Percentiles rank a stretch among this genome's conserved stretches.
phyloP scores from a whole-genome alignment of 1,140 invertebrate genomes.

The Phymastichus coffea region DNA sequence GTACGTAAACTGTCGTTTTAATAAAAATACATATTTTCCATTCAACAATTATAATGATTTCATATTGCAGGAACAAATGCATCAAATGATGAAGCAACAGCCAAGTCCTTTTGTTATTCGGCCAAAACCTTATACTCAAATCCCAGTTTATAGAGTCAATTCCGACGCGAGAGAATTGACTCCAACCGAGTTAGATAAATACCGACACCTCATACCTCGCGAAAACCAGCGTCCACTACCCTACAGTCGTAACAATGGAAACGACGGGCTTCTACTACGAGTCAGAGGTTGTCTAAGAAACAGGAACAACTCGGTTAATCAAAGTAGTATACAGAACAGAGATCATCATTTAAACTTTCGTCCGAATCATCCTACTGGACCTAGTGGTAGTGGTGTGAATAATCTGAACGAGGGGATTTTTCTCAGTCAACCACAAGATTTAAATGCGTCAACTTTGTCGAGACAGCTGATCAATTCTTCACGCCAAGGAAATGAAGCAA shows the following conservation, averaged over 20 bases:
- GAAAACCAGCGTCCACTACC: slow-evolving; percentile 38
- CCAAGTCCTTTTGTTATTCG: slow-evolving; percentile 34
- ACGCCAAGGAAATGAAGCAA: too few relatives aligned
- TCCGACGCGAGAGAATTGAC: slow-evolving; percentile 52
- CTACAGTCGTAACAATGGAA: slow-evolving; percentile 30
- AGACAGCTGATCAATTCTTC: too few relatives aligned
- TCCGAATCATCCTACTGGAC: too few relatives aligned
- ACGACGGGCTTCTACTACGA: slow-evolving; percentile 32
- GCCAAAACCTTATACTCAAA: slow-evolving; percentile 43
- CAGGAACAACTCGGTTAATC: slow-evolving; percentile 27
- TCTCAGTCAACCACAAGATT: too few relatives aligned
- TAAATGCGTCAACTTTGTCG: too few relatives aligned
- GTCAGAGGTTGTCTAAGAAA: slow-evolving; percentile 32
- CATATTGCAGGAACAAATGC: slow-evolving; percentile 38
- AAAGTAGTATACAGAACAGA: slow-evolving; percentile 26
- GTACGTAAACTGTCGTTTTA: slow-evolving; percentile 13
- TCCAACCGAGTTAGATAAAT: slow-evolving; percentile 47
- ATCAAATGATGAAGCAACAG: slow-evolving; percentile 42
- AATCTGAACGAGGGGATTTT: too few relatives aligned
- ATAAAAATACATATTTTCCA: too few relatives aligned
- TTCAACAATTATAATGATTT: slow-evolving; percentile 27
- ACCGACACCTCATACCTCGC: slow-evolving; percentile 45
- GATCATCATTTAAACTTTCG: slow-evolving; percentile 6
- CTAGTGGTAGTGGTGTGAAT: too few relatives aligned
- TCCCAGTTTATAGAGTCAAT: slow-evolving; percentile 50